phyloP scores from a whole-genome alignment of 2,113 vertebrate genomes.

The Phasianus colchicus region DNA sequence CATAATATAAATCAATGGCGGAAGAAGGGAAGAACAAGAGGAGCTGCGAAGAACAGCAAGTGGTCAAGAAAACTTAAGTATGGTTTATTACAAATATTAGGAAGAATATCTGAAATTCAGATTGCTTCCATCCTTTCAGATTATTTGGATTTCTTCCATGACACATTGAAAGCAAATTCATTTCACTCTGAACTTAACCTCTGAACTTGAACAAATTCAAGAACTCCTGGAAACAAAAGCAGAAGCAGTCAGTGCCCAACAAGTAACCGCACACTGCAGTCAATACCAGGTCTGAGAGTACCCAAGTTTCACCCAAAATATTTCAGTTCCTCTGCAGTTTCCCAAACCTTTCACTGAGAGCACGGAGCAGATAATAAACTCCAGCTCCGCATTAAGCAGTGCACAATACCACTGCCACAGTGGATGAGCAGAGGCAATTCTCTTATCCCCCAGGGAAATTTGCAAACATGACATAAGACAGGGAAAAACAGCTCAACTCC shows the following conservation, averaged over 20 bases:
- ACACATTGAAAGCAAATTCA: neutral
- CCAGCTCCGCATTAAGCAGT: neutral
- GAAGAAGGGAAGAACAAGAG: neutral
- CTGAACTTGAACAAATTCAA: neutral
- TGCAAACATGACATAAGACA: neutral
- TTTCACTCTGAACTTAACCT: neutral
- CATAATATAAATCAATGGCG: neutral
- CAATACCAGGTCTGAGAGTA: neutral
- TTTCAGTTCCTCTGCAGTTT: neutral
- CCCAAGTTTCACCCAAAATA: slow-evolving; percentile 8
- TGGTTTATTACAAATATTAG: neutral
- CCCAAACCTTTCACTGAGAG: neutral
- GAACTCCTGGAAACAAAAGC: neutral
- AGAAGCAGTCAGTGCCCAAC: neutral
- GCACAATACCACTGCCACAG: neutral
- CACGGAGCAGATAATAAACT: neutral
- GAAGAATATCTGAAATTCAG: neutral
- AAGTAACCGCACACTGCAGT: neutral
- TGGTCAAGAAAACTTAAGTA: neutral
- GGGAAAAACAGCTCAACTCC: neutral
- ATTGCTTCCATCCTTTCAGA: neutral
- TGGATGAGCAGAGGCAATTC: neutral
- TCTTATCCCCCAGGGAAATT: neutral
- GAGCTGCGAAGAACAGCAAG: neutral
- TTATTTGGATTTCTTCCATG: neutral